phyloP scores from a whole-genome alignment of 2,113 vertebrate genomes.

The Petaurus breviceps region DNA sequence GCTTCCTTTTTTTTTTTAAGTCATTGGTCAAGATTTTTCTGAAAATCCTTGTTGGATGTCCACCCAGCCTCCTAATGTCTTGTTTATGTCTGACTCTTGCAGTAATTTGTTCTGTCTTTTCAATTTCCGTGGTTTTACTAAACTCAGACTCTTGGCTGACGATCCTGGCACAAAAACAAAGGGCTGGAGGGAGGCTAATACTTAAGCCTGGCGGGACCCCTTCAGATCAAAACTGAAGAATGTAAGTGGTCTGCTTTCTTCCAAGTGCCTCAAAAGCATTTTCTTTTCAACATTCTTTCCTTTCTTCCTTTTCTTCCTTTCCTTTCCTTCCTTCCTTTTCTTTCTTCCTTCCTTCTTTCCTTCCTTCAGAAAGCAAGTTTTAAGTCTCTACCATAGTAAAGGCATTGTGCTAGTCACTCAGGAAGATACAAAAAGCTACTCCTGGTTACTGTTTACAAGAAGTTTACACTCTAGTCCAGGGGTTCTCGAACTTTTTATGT shows the following conservation, averaged over 20 bases:
- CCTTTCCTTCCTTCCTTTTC: neutral
- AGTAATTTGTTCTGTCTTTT: slow-evolving; percentile 32
- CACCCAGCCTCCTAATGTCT: neutral
- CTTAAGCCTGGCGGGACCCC: slow-evolving; percentile 33
- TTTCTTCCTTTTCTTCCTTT: neutral
- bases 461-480: neutral
- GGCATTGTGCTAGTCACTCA: neutral
- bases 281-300: slow-evolving; percentile 17
- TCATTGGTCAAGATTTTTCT: neutral
- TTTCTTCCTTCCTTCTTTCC: neutral
- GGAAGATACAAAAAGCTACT: neutral
- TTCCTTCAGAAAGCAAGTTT: neutral
- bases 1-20: neutral
- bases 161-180: slow-evolving; percentile 58
- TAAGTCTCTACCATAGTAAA: neutral
- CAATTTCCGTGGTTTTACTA: slow-evolving; percentile 33
- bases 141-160: slow-evolving; percentile 6
- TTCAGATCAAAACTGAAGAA: slow-evolving; percentile 65
- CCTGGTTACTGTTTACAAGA: neutral
- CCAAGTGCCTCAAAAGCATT: slow-evolving; percentile 36
- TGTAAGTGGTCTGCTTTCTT: slow-evolving; percentile 30
- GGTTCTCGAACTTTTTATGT: neutral
- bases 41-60: neutral
- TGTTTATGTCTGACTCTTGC: slow-evolving; percentile 1
- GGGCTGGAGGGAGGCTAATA: slow-evolving; percentile 48